Conservation (phyloP, 2,797 vertebrate species). For the Periophthalmus magnuspinnatus region DNA sequence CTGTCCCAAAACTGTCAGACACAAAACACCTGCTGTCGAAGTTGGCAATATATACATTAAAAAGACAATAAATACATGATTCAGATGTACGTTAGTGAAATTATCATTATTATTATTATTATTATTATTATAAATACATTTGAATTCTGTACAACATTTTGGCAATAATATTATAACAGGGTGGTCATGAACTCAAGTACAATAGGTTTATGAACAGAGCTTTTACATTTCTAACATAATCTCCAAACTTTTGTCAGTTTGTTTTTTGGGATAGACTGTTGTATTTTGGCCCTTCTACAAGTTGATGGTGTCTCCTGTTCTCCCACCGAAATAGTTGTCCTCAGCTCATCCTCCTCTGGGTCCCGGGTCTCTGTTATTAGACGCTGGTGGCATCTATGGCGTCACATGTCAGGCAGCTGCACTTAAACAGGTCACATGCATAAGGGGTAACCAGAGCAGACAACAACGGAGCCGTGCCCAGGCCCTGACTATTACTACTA, state of each 20-base stretch:
- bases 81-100: too few species aligned
- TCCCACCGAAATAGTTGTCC: constrained; percentile 14
- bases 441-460: constrained; percentile 55
- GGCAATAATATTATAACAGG: too few species aligned
- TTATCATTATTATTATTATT: too few species aligned
- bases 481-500: constrained; percentile 8
- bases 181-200: too few species aligned
- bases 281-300: constrained; percentile 2
- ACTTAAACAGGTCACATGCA: constrained; percentile 69
- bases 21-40: background rate
- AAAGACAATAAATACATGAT: background rate
- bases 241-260: background rate
- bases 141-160: too few species aligned
- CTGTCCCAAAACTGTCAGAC: constrained; percentile 9
- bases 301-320: constrained; percentile 12
- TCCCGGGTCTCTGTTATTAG: constrained; percentile 53
- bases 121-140: too few species aligned
- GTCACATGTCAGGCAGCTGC: constrained; percentile 72
- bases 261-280: background rate
- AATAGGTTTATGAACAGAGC: too few species aligned
- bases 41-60: background rate
- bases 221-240: too few species aligned
- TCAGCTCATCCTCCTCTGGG: constrained; percentile 25
- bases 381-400: constrained; percentile 57
- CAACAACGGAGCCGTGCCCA: constrained; percentile 27